phyloP scores from a whole-genome alignment of 2,797 vertebrate species.

The Sebastiscus albofasciatus region DNA sequence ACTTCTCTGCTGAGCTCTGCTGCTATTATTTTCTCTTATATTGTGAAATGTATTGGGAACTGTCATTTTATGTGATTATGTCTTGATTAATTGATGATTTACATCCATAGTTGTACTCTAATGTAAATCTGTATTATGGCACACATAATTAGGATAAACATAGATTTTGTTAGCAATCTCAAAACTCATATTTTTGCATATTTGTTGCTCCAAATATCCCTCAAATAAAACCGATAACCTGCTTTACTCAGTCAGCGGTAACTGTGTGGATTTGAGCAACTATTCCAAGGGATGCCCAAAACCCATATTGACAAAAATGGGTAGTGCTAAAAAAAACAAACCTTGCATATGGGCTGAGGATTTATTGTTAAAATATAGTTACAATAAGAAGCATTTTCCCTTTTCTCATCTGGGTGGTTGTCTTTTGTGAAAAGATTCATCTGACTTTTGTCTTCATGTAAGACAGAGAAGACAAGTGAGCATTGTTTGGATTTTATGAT shows the following conservation, averaged over 20 bases:
- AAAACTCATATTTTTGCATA: not conserved
- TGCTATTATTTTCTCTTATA: too few species aligned
- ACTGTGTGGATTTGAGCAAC: not conserved
- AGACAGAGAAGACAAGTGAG: not conserved
- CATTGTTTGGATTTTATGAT: not conserved
- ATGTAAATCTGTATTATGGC: not conserved
- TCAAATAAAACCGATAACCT: not conserved
- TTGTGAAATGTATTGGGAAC: not conserved
- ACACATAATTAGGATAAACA: not conserved
- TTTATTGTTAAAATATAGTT: not conserved
- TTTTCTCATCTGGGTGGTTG: not conserved
- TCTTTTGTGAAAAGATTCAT: not conserved
- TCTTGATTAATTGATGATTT: not conserved
- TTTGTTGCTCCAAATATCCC: not conserved
- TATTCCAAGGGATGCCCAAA: not conserved
- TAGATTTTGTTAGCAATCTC: not conserved
- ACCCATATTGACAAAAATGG: not conserved
- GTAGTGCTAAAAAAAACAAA: not conserved
- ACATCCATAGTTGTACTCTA: not conserved
- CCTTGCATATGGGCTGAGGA: not conserved
- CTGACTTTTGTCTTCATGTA: not conserved
- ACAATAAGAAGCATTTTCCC: not conserved
- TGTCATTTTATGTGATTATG: not conserved
- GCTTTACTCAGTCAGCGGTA: not conserved
- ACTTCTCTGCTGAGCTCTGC: not conserved